Base-by-base conservation (phyloP, 92 coral and sea anemone species). In the Diadumene lineata region DNA sequence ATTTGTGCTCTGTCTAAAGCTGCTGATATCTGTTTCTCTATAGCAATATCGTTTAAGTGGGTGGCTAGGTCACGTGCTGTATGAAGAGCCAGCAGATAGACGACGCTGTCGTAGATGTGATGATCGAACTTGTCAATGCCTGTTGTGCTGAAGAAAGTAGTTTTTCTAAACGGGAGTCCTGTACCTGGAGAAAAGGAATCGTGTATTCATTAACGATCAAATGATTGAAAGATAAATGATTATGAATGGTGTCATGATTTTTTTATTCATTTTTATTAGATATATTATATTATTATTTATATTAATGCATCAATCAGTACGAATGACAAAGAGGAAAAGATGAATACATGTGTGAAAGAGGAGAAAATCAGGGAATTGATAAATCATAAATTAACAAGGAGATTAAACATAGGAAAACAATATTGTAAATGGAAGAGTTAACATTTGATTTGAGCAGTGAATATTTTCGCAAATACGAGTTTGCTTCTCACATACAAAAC, bases 61-160 rank as follows among this genome's bases (percentile, higher is more conserved):
- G 65, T 64, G 24, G 92, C 90, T 1, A 91, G 84, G 63, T 81
- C 76, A 44, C 83, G 81, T 32, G 93, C 84, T 46, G 88, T 90
- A 19, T 84, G 76, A 24, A 91, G 76, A n/a, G 93, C 80, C 73
- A 91, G 69, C 1, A 88, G 87, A 38, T 81, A 91, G 11, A 91
- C 68, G 27, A 81, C 69, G 74, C 90, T 84, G 50, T 91, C 90
- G 76, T 91, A 91, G 34, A 84, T 73, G 48, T 82, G 86, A 64
- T 91, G 97, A 64, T 91, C 97, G 68, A 81, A 91, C 55, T 91
- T 91, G 57, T 91, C 97, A 58, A 91, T 70, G n/a, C 85, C 87
- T 10, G 86, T 76, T 32, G 88, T 66, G 60, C 88, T 92, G 64
- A 87, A 91, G 4, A 74, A 76, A 60, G 89, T 84, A 57, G 84